These are phyloP conservation scores for Ophion ellenae DNA, from an alignment of 2,888 invertebrate genomes.

Conservation along the genomic window DNA sequence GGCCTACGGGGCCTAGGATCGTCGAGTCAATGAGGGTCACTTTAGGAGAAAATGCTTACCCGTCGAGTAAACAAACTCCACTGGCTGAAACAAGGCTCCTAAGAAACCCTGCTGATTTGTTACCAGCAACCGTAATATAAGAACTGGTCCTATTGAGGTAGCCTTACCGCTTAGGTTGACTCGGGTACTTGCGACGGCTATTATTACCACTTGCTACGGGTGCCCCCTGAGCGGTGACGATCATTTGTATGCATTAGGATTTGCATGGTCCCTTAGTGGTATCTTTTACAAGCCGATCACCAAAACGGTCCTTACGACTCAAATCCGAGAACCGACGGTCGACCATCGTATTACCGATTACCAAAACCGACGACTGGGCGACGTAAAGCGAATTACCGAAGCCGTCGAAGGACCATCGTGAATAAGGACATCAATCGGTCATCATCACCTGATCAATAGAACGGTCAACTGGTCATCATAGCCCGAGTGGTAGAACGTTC, in stretches of 20 bases:
- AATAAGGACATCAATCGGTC: too few species aligned
- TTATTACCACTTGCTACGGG: not conserved
- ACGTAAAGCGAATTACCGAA: too few species aligned
- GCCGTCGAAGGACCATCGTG: too few species aligned
- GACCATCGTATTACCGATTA: too few species aligned
- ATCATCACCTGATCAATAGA: not conserved
- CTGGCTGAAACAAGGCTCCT: not conserved
- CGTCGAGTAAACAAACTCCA: not conserved
- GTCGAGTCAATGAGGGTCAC: slow-evolving; percentile 25
- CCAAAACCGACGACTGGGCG: not conserved
- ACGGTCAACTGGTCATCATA: not conserved
- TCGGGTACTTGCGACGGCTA: not conserved
- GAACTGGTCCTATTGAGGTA: too few species aligned
- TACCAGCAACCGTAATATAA: not conserved
- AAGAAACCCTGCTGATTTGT: not conserved
- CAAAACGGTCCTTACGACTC: not conserved
- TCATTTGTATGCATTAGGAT: not conserved
- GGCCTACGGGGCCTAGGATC: slow-evolving; percentile 4
- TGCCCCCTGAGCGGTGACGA: not conserved
- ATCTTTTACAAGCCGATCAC: not conserved
- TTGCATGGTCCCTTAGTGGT: not conserved
- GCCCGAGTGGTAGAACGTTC: too few species aligned
- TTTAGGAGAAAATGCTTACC: not conserved
- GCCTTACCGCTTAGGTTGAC: too few species aligned
- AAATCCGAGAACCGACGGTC: too few species aligned